These are phyloP conservation scores for Taenioides sp. DNA, from an alignment of 2,797 vertebrate species.

Conservation along the genomic window DNA sequence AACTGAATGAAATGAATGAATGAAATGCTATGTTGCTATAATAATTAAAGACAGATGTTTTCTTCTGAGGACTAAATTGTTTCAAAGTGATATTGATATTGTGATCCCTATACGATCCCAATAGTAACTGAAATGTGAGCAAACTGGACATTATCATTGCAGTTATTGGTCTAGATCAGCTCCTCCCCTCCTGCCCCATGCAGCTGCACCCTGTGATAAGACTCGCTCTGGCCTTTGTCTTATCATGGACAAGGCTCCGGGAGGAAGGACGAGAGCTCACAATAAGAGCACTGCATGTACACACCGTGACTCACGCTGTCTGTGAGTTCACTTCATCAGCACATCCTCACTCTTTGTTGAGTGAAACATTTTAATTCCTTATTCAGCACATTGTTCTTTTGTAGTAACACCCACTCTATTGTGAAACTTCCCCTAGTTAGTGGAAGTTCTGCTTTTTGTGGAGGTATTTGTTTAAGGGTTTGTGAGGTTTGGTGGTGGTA, in stretches of 20 bases:
- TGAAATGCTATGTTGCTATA: too few relatives aligned
- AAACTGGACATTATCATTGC: slow-evolving; percentile 28
- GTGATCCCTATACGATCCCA: not conserved
- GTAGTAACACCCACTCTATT: slow-evolving; percentile 19
- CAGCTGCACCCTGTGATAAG: slow-evolving; percentile 68
- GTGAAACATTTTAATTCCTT: slow-evolving; percentile 33
- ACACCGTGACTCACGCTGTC: slow-evolving; percentile 50
- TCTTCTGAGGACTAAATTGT: too few relatives aligned
- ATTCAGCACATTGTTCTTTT: slow-evolving; percentile 10
- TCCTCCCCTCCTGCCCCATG: slow-evolving; percentile 27
- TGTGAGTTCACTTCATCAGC: slow-evolving; percentile 23
- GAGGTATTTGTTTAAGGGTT: not conserved
- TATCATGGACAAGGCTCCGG: slow-evolving; percentile 53
- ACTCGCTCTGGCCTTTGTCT: slow-evolving; percentile 40
- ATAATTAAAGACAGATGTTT: too few relatives aligned
- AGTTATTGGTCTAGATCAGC: slow-evolving; percentile 30
- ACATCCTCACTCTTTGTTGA: slow-evolving; percentile 9
- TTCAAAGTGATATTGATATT: not conserved
- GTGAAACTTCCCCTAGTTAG: slow-evolving; percentile 61
- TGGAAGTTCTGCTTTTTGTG: slow-evolving; percentile 41
- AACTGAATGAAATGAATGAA: too few relatives aligned
- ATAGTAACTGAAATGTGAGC: not conserved
- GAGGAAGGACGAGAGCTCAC: slow-evolving; percentile 58
- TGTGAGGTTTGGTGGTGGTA: not conserved
- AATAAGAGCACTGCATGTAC: slow-evolving; percentile 24